Evolutionary conservation across 30 jellyfish, hydroid and myxozoan genomes (phyloP), one percentile per base, ranked within the genome.

Genomic region (Turritopsis dohrnii): DNA sequence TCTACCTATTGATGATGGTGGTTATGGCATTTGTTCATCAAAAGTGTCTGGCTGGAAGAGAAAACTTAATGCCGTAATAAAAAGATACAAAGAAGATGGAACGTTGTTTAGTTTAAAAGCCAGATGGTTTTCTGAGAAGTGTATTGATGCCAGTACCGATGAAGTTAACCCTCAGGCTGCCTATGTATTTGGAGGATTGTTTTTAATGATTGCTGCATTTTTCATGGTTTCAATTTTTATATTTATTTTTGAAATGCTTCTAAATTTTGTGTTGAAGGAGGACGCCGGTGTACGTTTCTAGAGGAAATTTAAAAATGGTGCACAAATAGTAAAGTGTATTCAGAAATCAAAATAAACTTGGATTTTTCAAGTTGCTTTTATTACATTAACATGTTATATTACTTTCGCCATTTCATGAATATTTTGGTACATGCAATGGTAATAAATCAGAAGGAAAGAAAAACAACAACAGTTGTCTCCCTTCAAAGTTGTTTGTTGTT

Each of bases 1-100:
- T 66, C 69, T 69, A 29, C 65, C 88, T 20, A 72, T 73, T 54
- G 87, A 81, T 3, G 75, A 73, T 1, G 65, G 79, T 31, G 86
- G 85, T 72, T 83, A 81, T 31, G 89, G 90, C 20, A 60, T 87
- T 21, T 89, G 81, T 24, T 26, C 83, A 22, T 85, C 83, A 22
- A 87, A 87, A 75, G 81, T 74, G 29, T 87, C 90, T 3, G 79
- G 71, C 22, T 87, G 87, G 90, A 53, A 75, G 66, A 71, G 71
- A 16, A 28, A 52, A 41, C 20, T 87, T 9, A 60, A 88, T 29
- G 53, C 65, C 22, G 28, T 82, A 31, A 71, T 87, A 21, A 29
- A 60, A 23, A 24, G 24, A 28, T 87, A 65, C 41, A 28, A 31
- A 65, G 84, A 74, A 16, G 71, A 27, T 29, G 90, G 90, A 7